phyloP scores from a whole-genome alignment of 2,797 vertebrate species.

The Enteromius fasciolatus region DNA sequence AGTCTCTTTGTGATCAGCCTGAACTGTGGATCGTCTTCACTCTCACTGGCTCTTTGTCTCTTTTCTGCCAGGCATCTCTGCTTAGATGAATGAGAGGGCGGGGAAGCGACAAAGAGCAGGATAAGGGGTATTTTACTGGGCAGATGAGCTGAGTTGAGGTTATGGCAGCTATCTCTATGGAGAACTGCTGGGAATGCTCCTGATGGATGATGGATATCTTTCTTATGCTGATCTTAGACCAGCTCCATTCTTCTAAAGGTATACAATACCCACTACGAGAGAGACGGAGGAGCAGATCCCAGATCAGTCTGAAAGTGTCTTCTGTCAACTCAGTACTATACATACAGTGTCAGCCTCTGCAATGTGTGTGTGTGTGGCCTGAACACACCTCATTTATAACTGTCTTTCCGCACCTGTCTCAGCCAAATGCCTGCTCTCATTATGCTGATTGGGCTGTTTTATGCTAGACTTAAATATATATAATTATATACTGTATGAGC shows the following conservation, averaged over 20 bases:
- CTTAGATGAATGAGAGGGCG: slow-evolving; percentile 64
- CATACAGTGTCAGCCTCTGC: slow-evolving; percentile 28
- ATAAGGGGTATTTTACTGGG: slow-evolving; percentile 77
- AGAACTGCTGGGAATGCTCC: slow-evolving; percentile 41
- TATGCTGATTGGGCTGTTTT: slow-evolving; percentile 43
- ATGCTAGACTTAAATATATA: slow-evolving; percentile 17
- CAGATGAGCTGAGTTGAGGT: slow-evolving; percentile 80
- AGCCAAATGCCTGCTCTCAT: slow-evolving; percentile 2
- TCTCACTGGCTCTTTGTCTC: slow-evolving; percentile 77
- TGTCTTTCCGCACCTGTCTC: slow-evolving; percentile 48
- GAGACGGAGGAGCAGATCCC: background rate
- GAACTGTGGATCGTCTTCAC: slow-evolving; percentile 73
- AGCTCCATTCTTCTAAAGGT: slow-evolving; percentile 53
- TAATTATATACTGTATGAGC: background rate
- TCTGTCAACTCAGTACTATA: slow-evolving; percentile 4
- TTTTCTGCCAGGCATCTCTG: slow-evolving; percentile 60
- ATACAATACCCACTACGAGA: slow-evolving; percentile 4
- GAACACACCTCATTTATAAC: slow-evolving; percentile 56
- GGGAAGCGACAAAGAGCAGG: slow-evolving; percentile 77
- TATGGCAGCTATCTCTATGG: slow-evolving; percentile 65
- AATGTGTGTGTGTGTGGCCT: background rate
- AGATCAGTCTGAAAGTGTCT: slow-evolving; percentile 30
- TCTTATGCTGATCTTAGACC: slow-evolving; percentile 52
- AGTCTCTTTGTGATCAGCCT: slow-evolving; percentile 71
- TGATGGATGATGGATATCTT: slow-evolving; percentile 48